A percentile compares a stretch with the other conserved stretches of the same genome.
phyloP scores from a whole-genome alignment of 1,140 invertebrate genomes.

The Scylla paramamosain region DNA sequence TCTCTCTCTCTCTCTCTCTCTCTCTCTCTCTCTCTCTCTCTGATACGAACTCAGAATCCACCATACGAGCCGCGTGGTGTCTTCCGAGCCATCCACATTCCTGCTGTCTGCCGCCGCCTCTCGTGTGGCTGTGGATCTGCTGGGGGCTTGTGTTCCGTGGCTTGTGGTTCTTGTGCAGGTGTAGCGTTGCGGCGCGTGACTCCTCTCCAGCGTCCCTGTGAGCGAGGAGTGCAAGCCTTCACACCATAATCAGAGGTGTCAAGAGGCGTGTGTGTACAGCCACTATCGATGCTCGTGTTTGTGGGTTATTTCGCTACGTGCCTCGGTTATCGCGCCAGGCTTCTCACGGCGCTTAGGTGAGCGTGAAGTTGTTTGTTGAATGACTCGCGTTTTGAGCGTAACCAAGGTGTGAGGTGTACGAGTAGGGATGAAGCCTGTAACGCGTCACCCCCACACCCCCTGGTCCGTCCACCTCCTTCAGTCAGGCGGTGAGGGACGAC shows the following conservation, averaged over 20 bases:
- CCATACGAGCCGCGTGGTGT: not conserved
- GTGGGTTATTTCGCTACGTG: not conserved
- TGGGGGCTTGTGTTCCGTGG: no score
- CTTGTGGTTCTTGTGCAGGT: no score
- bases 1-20: conserved; percentile 47
- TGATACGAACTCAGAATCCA: conserved; percentile 40
- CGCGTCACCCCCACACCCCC: not conserved
- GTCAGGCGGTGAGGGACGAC: not conserved
- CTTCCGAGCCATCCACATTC: no score
- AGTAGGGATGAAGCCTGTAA: not conserved
- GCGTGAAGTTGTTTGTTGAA: not conserved
- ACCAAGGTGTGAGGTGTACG: not conserved
- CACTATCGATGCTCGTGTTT: not conserved
- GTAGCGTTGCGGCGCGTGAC: not conserved
- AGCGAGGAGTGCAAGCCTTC: not conserved
- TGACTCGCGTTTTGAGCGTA: not conserved
- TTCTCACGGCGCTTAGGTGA: not conserved
- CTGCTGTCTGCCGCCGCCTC: no score
- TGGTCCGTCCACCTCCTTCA: not conserved
- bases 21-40: conserved; percentile 7
- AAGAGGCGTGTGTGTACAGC: not conserved
- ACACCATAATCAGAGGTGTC: not conserved
- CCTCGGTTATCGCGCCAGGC: not conserved
- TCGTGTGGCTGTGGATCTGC: no score
- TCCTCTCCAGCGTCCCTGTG: not conserved